Conservation (phyloP, 2,797 vertebrate genomes). For the Urosaurus nigricauda region DNA sequence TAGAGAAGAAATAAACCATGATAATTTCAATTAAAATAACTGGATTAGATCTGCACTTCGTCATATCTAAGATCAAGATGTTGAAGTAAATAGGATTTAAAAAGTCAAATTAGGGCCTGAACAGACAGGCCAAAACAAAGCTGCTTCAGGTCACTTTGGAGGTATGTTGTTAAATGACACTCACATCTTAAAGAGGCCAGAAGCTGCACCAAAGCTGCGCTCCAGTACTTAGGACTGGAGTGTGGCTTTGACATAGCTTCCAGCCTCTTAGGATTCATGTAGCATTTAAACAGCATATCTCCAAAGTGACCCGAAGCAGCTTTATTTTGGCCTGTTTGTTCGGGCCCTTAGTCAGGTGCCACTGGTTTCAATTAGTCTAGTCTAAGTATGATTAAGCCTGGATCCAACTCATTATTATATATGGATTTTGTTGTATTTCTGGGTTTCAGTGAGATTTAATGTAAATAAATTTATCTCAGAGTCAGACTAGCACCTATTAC, state of each 20-base stretch:
- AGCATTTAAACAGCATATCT: too few relatives aligned
- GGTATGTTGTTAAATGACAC: too few relatives aligned
- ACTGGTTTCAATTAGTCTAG: neutral
- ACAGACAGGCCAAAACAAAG: too few relatives aligned
- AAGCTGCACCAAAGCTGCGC: too few relatives aligned
- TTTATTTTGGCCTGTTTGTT: too few relatives aligned
- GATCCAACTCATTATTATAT: neutral
- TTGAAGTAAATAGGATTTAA: neutral
- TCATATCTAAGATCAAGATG: neutral
- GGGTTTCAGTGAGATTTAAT: neutral
- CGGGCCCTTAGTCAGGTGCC: neutral
- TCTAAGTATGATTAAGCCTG: neutral
- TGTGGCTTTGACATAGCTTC: too few relatives aligned
- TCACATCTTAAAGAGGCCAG: too few relatives aligned
- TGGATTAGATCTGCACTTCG: neutral
- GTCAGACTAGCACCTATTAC: neutral
- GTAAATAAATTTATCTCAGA: neutral
- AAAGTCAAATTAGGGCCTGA: neutral
- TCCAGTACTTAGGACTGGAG: too few relatives aligned
- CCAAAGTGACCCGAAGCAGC: too few relatives aligned
- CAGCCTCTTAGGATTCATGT: too few relatives aligned
- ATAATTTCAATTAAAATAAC: neutral
- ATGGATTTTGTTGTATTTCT: neutral
- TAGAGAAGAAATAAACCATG: neutral
- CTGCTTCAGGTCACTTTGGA: too few relatives aligned